Percentiles rank a stretch among this genome's conserved stretches.
These are phyloP conservation scores for Poeciliopsis retropinna DNA, from an alignment of 2,113 vertebrate species.

Conservation along the genomic window DNA sequence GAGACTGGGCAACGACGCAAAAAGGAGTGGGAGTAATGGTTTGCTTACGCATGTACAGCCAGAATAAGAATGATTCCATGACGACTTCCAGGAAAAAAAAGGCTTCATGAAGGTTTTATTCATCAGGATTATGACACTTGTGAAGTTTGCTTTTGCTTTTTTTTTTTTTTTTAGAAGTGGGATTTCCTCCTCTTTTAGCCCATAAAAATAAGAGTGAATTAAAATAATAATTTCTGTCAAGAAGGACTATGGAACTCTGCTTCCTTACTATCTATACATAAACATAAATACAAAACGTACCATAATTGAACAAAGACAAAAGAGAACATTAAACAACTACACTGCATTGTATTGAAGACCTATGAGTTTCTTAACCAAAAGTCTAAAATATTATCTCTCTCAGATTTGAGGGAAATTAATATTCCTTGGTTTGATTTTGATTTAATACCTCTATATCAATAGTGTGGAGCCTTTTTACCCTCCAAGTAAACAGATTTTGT, in stretches of 20 bases:
- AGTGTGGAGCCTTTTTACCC: too few relatives aligned
- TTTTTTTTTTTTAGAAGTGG: neutral
- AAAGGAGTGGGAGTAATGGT: conserved; percentile 61
- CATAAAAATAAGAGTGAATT: neutral
- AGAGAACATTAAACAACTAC: neutral
- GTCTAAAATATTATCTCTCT: neutral
- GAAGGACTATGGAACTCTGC: too few relatives aligned
- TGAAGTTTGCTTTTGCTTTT: conserved; percentile 13
- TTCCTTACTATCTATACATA: too few relatives aligned
- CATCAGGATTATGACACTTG: conserved; percentile 42
- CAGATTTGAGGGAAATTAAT: too few relatives aligned
- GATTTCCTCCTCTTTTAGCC: neutral
- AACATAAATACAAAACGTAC: too few relatives aligned
- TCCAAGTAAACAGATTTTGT: too few relatives aligned
- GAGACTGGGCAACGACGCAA: conserved; percentile 47
- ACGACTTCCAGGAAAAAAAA: conserved; percentile 61
- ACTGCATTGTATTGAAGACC: neutral
- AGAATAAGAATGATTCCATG: conserved; percentile 70
- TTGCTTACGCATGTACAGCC: conserved; percentile 67
- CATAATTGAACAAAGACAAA: too few relatives aligned
- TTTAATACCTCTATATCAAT: neutral
- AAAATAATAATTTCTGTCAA: neutral
- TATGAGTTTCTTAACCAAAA: neutral
- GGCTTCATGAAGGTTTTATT: conserved; percentile 32
- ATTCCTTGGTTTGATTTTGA: neutral